A percentile compares a stretch with the other conserved stretches of the same genome.
phyloP scores from a whole-genome alignment of 2,797 vertebrate genomes.

The Okamejei kenojei region DNA sequence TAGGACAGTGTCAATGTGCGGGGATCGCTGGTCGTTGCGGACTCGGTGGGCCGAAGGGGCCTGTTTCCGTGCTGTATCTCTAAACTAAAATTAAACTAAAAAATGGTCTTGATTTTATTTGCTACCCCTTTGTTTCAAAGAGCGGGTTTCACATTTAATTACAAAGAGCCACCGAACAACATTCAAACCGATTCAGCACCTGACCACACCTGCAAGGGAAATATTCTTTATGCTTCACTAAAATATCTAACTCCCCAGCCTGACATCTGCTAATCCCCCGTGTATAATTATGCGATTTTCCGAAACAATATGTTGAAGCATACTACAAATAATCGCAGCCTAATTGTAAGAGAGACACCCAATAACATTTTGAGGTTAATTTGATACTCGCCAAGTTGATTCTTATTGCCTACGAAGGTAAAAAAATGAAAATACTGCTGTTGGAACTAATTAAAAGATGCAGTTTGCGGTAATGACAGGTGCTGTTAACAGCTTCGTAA shows the following conservation, averaged over 20 bases:
- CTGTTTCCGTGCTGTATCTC: too few relatives aligned
- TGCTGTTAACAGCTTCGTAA: not conserved
- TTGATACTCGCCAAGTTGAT: not conserved
- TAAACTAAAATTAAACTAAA: too few relatives aligned
- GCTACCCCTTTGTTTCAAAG: constrained; percentile 8
- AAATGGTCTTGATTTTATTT: not conserved
- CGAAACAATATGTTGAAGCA: not conserved
- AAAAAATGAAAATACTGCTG: not conserved
- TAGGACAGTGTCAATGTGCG: too few relatives aligned
- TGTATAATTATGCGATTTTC: constrained; percentile 2
- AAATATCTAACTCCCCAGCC: not conserved
- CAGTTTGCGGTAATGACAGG: constrained; percentile 17
- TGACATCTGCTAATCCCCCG: not conserved
- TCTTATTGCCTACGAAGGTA: not conserved
- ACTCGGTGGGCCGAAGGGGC: too few relatives aligned
- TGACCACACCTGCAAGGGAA: not conserved
- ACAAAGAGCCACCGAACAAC: not conserved
- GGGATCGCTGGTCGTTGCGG: too few relatives aligned
- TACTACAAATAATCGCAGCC: not conserved
- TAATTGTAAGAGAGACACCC: not conserved
- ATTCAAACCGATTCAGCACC: not conserved
- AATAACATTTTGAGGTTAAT: not conserved
- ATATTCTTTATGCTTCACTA: not conserved
- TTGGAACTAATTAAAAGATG: constrained; percentile 34
- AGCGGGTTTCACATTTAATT: not conserved